Base-by-base conservation (phyloP, 2,113 vertebrate species). In the Xiphorhynchus elegans region DNA sequence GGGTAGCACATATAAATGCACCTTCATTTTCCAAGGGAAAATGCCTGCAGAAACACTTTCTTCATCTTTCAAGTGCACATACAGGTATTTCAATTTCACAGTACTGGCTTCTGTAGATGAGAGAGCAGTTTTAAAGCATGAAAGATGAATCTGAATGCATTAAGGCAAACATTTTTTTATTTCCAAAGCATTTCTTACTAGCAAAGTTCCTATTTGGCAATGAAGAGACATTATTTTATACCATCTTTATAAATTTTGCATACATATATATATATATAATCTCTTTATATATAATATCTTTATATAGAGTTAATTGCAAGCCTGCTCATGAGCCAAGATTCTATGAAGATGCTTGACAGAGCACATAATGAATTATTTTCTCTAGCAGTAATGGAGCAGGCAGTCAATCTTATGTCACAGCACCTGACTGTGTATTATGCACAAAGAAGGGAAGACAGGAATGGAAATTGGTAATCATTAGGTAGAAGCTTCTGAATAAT, bases 41-140 rank as follows among this genome's bases (percentile, higher is more conserved):
- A 89, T 73, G 73, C 76, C 70, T 39, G n/a, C 1, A 0, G 84
- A 89, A 85, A 84, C 37, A 79, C 29, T 91, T 95, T 19, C 77
- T 86, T 87, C 70, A 58, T 79, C 82, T 89, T 95, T 91, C 74
- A 93, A 74, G 50, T 10, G 14, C 62, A 50, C 28, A 72, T 35
- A 58, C 55, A 89, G 62, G 49, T 93, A 94, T 79, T 96, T 63
- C 81, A 84, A 67, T 87, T 95, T 92, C 89, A 93, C 80, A 91
- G 49, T 42, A 37, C 33, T 49, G 50, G 44, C 53, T 92, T 91
- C 58, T 42, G 47, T 53, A 85, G 74, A 69, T 73, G 80, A 91
- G 24, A 85, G 66, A 85, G 17, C 40, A 73, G 46, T 87, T 95
- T 87, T 87, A 77, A 93, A 90, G 55, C 13, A 66, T 13, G 21